A percentile compares a stretch with the other conserved stretches of the same genome.
These are phyloP conservation scores for Megaceryle alcyon DNA, from an alignment of 2,797 vertebrate genomes.

Conservation along the genomic window DNA sequence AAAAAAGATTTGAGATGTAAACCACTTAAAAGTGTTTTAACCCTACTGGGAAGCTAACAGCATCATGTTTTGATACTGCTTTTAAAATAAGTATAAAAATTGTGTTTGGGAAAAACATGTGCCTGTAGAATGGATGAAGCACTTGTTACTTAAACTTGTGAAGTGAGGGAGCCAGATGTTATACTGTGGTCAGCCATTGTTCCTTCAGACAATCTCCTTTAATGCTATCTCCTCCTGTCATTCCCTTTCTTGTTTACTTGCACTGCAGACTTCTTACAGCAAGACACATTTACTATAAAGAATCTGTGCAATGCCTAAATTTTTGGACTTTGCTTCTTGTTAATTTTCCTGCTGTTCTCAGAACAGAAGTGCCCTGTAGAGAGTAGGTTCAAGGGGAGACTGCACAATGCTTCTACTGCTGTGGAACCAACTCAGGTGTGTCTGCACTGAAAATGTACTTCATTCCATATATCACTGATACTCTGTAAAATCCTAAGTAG, in stretches of 20 bases:
- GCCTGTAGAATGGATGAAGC: background rate
- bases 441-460: background rate
- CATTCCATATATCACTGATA: background rate
- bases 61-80: background rate
- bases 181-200: background rate
- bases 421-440: background rate
- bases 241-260: background rate
- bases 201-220: background rate
- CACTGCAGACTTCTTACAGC: background rate
- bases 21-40: background rate
- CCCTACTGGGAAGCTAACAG: background rate
- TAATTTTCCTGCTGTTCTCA: background rate
- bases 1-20: background rate
- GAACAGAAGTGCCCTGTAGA: background rate
- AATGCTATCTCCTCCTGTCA: background rate
- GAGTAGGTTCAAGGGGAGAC: background rate
- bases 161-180: background rate
- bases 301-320: background rate
- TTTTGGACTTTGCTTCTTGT: background rate
- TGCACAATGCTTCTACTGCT: background rate
- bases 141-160: background rate
- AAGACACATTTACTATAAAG: background rate
- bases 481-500: background rate
- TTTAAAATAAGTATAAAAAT: background rate
- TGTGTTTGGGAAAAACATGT: background rate